Evolutionary conservation across 2,113 vertebrate species (phyloP), one percentile per base, ranked within the genome.

Genomic region (Zapornia atra): DNA sequence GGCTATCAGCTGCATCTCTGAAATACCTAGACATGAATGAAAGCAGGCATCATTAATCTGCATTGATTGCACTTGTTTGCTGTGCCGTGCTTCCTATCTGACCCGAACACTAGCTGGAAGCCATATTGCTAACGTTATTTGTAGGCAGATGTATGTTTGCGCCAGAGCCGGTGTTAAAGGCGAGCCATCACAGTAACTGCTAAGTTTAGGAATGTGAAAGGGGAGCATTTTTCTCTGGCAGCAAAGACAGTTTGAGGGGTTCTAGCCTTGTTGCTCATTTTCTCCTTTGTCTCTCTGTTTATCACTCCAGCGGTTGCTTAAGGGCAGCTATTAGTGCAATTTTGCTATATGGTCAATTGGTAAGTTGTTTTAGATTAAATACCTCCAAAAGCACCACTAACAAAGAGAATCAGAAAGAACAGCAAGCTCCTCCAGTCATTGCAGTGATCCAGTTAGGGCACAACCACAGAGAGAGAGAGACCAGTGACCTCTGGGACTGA

Each of bases 11-110:
- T 72, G 80, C 94, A 89, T 94, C 94, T 95, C 84, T 89, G 86
- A 96, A 97, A 97, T 94, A 97, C 88, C 88, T 91, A 95, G 96
- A 89, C 91, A 66, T 96, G 94, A 95, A 96, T 96, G 94, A 94
- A 95, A 94, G 86, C 83, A 97, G 91, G 95, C 91, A 82, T 94
- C 94, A 96, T 94, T 96, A 96, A 96, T 96, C 96, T 96, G 94
- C 92, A 91, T 93, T 91, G 96, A 97, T 96, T 95, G 88, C 92
- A 94, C 91, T 96, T 94, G 84, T 87, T 94, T 84, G 92, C 92
- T 84, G 63, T 65, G 81, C 65, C 0, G 11, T 94, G 89, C 86
- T 94, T 94, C 83, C 83, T 72, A 80, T 95, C 92, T 87, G 96
- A 86, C 92, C 92, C 8, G 77, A 85, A 25, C 92, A 57, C 88